phyloP scores from a whole-genome alignment of 2,888 invertebrate species.

The Drosophila merina region DNA sequence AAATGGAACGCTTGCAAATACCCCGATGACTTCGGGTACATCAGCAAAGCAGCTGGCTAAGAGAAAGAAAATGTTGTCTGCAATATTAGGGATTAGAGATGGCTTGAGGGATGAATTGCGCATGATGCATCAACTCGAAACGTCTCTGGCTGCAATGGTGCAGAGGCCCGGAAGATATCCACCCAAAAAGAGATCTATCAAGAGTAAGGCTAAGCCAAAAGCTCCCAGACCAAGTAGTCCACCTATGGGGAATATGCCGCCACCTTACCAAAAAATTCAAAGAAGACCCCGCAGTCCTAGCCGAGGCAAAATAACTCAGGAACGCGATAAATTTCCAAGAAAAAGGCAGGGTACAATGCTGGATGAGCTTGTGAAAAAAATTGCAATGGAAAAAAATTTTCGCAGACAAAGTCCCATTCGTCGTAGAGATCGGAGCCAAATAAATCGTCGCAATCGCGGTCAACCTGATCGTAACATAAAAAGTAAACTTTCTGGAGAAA shows the following conservation, averaged over 20 bases:
- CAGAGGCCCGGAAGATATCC: background rate
- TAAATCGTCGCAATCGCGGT: too few species aligned
- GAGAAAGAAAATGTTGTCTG: background rate
- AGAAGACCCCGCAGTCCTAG: background rate
- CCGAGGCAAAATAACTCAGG: too few species aligned
- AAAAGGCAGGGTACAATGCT: too few species aligned
- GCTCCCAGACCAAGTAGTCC: background rate
- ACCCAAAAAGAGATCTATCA: background rate
- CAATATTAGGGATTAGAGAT: background rate
- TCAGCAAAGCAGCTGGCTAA: background rate
- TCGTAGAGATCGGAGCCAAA: too few species aligned
- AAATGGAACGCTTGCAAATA: background rate
- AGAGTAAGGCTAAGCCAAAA: background rate
- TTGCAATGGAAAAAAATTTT: too few species aligned
- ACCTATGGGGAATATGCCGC: too few species aligned
- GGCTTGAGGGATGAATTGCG: background rate
- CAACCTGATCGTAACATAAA: too few species aligned
- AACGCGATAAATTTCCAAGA: too few species aligned
- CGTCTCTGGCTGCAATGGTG: background rate
- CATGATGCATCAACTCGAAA: constrained; percentile 1
- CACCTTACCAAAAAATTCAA: background rate
- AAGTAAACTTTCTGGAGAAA: too few species aligned
- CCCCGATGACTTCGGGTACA: background rate
- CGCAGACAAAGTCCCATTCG: too few species aligned
- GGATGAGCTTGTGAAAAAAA: too few species aligned